Base-by-base conservation (phyloP, 1,140 invertebrate genomes). In the Eumaeus atala region DNA sequence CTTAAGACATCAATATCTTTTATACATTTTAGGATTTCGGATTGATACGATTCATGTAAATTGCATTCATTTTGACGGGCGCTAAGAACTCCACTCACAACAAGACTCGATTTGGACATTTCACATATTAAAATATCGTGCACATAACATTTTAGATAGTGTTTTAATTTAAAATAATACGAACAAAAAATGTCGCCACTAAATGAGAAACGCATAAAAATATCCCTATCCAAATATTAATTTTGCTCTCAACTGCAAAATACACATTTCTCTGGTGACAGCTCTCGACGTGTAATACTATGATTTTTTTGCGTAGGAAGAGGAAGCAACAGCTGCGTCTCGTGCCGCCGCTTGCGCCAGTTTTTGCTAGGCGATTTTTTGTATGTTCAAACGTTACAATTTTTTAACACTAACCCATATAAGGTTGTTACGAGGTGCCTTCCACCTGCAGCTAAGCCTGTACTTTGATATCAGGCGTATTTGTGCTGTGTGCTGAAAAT, bases 301-400 rank as follows among this genome's bases (percentile, higher is more conserved):
- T 64, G 51, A 42, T 28, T 28, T 53, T 53, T 75, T 75, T 67
- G 71, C 64, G 58, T 84, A 73, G 79, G 80, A 85, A 85, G 75
- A 83, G 82, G 82, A 85, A 85, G 66, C 75, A 51, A 66, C 62
- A 85, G 82, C 80, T 84, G 80, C 77, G 74, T 53, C 77, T 72
- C 74, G 78, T 77, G 79, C 71, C 79, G 66, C 51, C 51, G 64
- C 70, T 66, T 69, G 70, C 60, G 66, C 70, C 51, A 62, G 67
- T 74, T 76, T 81, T 81, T 84, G 75, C 76, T 72, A 55, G 69
- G 71, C 67, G 70, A 70, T 77, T 61, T 72, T 72, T 74, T 75
- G 63, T 63, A 48, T 60, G 48, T 56, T 58, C 48, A 47, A 48
- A 63, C 57, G 61, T 56, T 59, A 63, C 61, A 59, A 55, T 59